These are phyloP conservation scores for Yoshiicerus persimilis DNA, from an alignment of 1,140 invertebrate species.

Conservation along the genomic window DNA sequence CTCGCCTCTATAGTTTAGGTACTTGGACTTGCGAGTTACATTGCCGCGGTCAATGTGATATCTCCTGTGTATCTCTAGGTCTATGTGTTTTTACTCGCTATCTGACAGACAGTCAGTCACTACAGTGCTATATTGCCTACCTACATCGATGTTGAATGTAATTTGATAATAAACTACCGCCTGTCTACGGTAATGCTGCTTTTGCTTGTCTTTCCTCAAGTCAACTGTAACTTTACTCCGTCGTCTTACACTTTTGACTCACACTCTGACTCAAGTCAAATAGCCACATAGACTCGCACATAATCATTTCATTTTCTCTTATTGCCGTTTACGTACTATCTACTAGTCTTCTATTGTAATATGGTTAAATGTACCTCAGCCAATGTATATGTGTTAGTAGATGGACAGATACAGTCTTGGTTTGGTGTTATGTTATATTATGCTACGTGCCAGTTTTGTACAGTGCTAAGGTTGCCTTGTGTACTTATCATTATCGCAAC, in stretches of 20 bases:
- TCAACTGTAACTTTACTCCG: not conserved
- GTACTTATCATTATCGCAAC: not conserved
- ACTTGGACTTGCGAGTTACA: not conserved
- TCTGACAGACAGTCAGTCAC: not conserved
- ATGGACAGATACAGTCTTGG: too few species aligned
- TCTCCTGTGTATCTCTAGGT: not conserved
- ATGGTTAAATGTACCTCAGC: too few species aligned
- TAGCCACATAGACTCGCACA: not conserved
- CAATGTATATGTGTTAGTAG: too few species aligned
- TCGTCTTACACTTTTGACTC: not conserved
- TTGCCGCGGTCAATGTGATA: not conserved
- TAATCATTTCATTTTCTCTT: not conserved
- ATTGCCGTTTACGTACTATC: not conserved
- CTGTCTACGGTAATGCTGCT: not conserved
- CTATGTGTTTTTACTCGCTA: not conserved
- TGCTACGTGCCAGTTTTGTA: not conserved
- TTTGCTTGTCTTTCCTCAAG: not conserved
- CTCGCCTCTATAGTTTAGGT: not conserved
- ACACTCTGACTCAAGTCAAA: not conserved
- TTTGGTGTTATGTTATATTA: not conserved
- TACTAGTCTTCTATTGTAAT: not conserved
- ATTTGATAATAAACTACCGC: slow-evolving; percentile 17
- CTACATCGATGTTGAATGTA: slow-evolving; percentile 17
- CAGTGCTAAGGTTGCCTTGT: not conserved
- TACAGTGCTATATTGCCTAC: not conserved